phyloP scores from a whole-genome alignment of 2,113 vertebrate genomes.

The Macrotis lagotis region DNA sequence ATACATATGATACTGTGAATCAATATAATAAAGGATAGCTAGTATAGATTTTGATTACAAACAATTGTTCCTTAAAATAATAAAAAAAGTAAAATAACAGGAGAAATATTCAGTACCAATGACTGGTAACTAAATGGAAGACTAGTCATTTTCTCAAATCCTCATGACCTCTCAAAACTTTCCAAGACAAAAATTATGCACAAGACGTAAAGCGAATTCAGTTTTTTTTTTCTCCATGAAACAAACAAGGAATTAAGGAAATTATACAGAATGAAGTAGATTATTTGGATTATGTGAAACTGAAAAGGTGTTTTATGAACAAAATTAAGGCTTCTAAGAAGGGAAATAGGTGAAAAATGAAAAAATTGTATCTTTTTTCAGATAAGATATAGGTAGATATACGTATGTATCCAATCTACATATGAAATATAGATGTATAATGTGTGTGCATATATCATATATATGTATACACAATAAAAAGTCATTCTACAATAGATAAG shows the following conservation, averaged over 20 bases:
- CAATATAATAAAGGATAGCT: background rate
- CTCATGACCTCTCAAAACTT: background rate
- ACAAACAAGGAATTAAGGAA: background rate
- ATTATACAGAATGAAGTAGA: background rate
- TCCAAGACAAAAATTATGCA: background rate
- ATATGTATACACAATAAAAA: background rate
- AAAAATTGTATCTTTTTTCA: background rate
- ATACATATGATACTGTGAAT: background rate
- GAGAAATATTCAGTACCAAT: background rate
- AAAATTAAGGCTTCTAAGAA: background rate
- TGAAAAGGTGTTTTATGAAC: background rate
- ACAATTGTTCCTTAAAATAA: background rate
- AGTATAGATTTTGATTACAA: background rate
- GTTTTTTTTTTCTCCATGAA: background rate
- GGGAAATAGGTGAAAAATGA: background rate
- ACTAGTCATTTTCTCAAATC: background rate
- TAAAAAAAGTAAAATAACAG: background rate
- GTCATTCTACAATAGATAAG: background rate
- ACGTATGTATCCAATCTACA: no score
- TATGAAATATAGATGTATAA: no score
- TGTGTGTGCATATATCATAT: no score
- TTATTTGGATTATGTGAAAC: background rate
- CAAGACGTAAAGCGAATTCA: background rate
- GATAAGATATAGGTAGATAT: background rate
- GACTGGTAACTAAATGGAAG: background rate